A percentile compares a stretch with the other conserved stretches of the same genome.
phyloP scores from a whole-genome alignment of 2,113 vertebrate genomes.

The Odocoileus virginianus region DNA sequence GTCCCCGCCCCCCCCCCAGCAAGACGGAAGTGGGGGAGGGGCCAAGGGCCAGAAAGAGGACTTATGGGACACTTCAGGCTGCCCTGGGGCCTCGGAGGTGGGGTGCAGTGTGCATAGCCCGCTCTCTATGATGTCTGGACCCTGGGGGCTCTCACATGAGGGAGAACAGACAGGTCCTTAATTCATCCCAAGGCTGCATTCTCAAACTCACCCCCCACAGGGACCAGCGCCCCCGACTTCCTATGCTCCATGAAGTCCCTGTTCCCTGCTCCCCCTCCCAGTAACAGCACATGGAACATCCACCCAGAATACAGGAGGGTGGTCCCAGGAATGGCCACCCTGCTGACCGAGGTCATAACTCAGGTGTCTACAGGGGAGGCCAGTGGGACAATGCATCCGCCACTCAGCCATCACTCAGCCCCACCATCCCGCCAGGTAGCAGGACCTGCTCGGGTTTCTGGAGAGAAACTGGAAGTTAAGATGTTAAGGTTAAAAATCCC shows the following conservation, averaged over 20 bases:
- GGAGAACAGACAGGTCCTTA: not conserved
- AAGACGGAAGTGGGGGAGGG: not conserved
- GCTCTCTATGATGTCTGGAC: fast-evolving
- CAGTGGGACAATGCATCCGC: not conserved
- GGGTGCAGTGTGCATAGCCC: too few relatives aligned
- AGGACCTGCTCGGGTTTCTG: fast-evolving
- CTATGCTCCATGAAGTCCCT: not conserved
- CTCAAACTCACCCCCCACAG: not conserved
- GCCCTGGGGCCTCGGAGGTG: not conserved
- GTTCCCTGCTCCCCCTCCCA: not conserved
- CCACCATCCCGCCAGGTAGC: fast-evolving
- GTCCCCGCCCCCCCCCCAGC: not conserved
- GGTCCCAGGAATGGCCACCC: not conserved
- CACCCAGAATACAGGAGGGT: not conserved
- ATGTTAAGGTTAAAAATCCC: not conserved
- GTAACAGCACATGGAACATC: not conserved
- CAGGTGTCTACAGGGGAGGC: not conserved
- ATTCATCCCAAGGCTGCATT: not conserved
- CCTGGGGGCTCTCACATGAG: not conserved
- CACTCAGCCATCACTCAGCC: not conserved
- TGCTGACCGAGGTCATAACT: not conserved
- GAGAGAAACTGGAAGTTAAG: not conserved
- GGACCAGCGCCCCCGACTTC: fast-evolving
- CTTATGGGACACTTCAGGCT: not conserved
- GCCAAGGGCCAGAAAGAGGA: not conserved